These are phyloP conservation scores for Aleiodes leptofemur DNA, from an alignment of 2,888 invertebrate species.

Conservation along the genomic window DNA sequence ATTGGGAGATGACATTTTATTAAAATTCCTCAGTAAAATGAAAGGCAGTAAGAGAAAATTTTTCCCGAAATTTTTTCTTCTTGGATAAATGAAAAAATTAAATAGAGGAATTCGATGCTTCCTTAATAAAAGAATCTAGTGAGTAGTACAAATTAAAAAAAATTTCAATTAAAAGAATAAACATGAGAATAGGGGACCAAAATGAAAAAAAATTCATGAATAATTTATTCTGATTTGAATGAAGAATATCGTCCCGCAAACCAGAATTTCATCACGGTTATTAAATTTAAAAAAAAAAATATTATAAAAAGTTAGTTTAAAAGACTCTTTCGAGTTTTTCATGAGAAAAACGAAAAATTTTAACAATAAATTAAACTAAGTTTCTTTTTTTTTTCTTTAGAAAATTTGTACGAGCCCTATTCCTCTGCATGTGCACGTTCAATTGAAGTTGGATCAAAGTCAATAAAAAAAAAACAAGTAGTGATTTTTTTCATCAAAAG, in stretches of 20 bases:
- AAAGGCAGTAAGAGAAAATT: background rate
- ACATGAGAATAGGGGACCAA: constrained; percentile 8
- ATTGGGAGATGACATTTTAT: constrained; percentile 17
- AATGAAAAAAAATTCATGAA: background rate
- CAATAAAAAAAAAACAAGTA: background rate
- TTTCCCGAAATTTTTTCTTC: constrained; percentile 6
- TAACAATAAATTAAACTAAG: constrained; percentile 26
- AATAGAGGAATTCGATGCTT: constrained; percentile 15
- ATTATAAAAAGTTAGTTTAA: constrained; percentile 24
- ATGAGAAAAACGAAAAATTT: constrained; percentile 15
- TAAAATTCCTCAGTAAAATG: constrained; percentile 15
- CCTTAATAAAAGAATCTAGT: constrained; percentile 26
- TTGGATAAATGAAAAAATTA: constrained; percentile 17
- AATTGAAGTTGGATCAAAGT: background rate
- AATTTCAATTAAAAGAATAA: background rate
- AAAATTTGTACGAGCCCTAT: constrained; percentile 24
- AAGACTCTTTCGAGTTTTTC: constrained; percentile 21
- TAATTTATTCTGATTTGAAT: constrained; percentile 16
- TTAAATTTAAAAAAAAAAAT: constrained; percentile 27
- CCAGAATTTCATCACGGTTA: constrained; percentile 28
- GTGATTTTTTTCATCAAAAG: background rate
- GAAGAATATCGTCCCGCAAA: constrained; percentile 4
- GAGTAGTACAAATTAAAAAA: constrained; percentile 12
- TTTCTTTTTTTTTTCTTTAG: constrained; percentile 21
- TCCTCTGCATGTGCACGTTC: constrained; percentile 25